Evolutionary conservation across 1,140 invertebrate genomes (phyloP), one percentile per base, ranked within the genome.

Genomic region (Acromyrmex echinatior): DNA sequence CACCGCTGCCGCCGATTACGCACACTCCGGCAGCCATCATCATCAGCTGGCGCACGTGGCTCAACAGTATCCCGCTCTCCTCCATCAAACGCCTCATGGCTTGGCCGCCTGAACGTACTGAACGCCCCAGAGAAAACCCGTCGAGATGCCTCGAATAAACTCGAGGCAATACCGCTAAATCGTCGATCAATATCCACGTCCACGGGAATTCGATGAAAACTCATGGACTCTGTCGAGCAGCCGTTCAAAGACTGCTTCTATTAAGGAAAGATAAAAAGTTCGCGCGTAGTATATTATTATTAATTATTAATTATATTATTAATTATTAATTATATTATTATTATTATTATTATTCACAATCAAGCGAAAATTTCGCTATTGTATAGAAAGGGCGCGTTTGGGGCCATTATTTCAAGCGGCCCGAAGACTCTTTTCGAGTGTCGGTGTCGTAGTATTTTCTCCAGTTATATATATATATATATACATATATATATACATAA

Each of bases 21-120:
- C 92, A 65, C 93, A 93, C 91, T 89, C 88, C 79, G 88, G 82
- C 76, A 87, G 49, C 28, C 86, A 87, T 60, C 88, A 91, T 86
- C 94, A 95, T 93, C 95, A 95, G 86, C 88, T 95, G 91, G 87
- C 93, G 71, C 94, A 95, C 91, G 91, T 94, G 90, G 90, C 94
- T 80, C 94, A 94, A 78, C 94, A 95, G 79, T 94, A 95, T 86
- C 91, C 91, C 14, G 91, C 92, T 71, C 89, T 95, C 39, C 87
- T 95, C 28, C 95, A 95, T 86, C 95, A 95, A 88, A 94, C 93
- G 28, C 90, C 93, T 68, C 95, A 95, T 56, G 95, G 95, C 65
- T 90, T 95, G 86, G 94, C 95, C 66, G 94, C 93, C 87, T 95
- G 88, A 91, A 85, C 58, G 14, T 1, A 45, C 21, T 28, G 16